Base-by-base conservation (phyloP, 2,888 invertebrate genomes). In the Conomelus anceps region DNA sequence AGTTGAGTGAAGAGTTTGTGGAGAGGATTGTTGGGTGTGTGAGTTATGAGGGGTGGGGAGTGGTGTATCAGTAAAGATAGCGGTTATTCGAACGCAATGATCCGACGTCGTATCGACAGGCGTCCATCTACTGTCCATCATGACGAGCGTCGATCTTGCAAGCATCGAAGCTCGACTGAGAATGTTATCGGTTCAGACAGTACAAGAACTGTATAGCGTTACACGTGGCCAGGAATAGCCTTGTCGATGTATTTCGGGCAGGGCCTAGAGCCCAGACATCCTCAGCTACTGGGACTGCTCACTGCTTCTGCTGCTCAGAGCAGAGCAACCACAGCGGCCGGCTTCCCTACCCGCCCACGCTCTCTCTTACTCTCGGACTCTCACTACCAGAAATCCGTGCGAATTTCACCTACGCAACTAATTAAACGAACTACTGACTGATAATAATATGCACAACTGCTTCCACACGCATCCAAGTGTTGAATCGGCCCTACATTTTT, bases 211-310 rank as follows among this genome's bases (percentile, higher is more conserved):
- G 86, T 86, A 86, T 86, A 86, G 86, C 86, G 29, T 86, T 86
- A 86, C 86, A 86, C 86, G 24, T 24, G 86, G 86, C 86, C 86
- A 86, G 86, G 86, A 86, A 86, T 86, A 86, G 86, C 86, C 86
- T 29, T 86, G 86, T 86, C 22, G 24, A 22, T 13, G 86, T 86
- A 86, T 86, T 86, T 86, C 26, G 86, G 86, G 86, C 86, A 86
- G 29, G 29, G 86, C 86, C 86, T n/a, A 63, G 63, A 63, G 63
- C 63, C 86, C 86, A 86, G 86, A 86, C 86, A 86, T 86, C 86
- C 86, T 86, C 26, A 86, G 86, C 86, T 63, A 63, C 63, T 63
- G n/a, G 63, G 26, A 26, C 26, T 26, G 26, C 26, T 4, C 26
- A 7, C 26, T 26, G 26, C 26, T 11, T 34, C 34, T 13, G 63